phyloP scores from a whole-genome alignment of 1,140 invertebrate species.

The Philaenus spumarius region DNA sequence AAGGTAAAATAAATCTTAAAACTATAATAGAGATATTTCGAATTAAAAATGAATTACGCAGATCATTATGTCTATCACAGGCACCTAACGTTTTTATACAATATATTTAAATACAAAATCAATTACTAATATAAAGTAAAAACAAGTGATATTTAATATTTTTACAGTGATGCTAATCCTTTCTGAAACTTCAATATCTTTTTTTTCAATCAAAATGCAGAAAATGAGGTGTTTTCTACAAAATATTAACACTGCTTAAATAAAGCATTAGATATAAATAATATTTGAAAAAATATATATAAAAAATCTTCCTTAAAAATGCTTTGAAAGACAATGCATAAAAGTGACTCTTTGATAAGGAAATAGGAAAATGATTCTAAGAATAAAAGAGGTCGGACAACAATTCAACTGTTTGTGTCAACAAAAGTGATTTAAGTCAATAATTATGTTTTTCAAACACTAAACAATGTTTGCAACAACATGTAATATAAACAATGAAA shows the following conservation, averaged over 20 bases:
- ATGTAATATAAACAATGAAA: neutral
- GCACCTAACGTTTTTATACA: slow-evolving; percentile 13
- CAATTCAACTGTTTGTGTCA: too few relatives aligned
- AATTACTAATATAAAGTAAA: slow-evolving; percentile 5
- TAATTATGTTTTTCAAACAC: neutral
- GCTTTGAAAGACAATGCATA: slow-evolving; percentile 14
- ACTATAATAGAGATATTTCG: slow-evolving; percentile 11
- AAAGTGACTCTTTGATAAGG: neutral
- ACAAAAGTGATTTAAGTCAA: too few relatives aligned
- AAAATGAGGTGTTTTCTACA: slow-evolving; percentile 4
- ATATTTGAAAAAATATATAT: slow-evolving; percentile 9
- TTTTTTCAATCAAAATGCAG: neutral
- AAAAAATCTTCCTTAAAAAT: slow-evolving; percentile 15
- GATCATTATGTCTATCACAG: slow-evolving; percentile 13
- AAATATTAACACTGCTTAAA: neutral
- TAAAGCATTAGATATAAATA: slow-evolving; percentile 2
- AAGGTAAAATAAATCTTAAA: slow-evolving; percentile 5
- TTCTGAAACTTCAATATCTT: neutral
- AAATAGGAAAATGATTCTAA: too few relatives aligned
- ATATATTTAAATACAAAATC: slow-evolving; percentile 7
- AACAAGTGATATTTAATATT: slow-evolving; percentile 5
- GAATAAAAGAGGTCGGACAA: too few relatives aligned
- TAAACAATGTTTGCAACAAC: neutral
- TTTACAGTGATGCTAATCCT: slow-evolving; percentile 10
- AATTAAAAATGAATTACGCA: slow-evolving; percentile 10